Conservation (phyloP, 1,140 invertebrate genomes). For the Pogonomyrmex barbatus region DNA sequence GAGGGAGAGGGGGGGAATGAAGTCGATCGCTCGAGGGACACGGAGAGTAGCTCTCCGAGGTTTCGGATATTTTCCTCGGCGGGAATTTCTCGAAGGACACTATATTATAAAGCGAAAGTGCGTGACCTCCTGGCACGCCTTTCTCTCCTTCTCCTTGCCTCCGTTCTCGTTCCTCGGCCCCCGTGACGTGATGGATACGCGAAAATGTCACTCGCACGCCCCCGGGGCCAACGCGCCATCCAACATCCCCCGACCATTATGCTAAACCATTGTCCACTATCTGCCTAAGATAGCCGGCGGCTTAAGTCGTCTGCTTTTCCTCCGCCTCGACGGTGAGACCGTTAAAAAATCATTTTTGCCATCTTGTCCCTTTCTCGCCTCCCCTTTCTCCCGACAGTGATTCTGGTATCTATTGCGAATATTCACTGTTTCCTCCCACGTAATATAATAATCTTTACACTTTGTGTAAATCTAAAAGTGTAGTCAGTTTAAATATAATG, state of each 20-base stretch:
- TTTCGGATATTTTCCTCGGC: constrained; percentile 54
- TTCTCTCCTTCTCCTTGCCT: constrained; percentile 70
- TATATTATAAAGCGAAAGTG: constrained; percentile 82
- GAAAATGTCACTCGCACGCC: constrained; percentile 82
- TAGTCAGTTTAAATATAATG: background rate
- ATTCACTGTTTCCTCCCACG: background rate
- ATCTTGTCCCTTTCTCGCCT: constrained; percentile 29
- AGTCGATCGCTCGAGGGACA: constrained; percentile 49
- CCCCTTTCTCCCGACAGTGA: constrained; percentile 54
- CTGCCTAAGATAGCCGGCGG: constrained; percentile 83
- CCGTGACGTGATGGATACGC: constrained; percentile 82
- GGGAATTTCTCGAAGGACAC: constrained; percentile 63
- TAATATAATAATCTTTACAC: background rate
- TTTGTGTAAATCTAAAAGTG: background rate
- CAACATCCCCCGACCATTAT: constrained; percentile 82
- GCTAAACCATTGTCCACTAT: constrained; percentile 86
- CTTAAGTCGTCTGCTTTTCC: constrained; percentile 65
- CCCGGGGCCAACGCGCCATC: constrained; percentile 77
- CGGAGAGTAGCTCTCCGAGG: constrained; percentile 18
- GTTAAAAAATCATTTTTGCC: constrained; percentile 82
- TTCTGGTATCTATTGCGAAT: constrained; percentile 25
- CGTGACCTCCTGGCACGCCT: constrained; percentile 80
- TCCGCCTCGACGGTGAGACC: constrained; percentile 60
- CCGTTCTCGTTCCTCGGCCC: constrained; percentile 45
- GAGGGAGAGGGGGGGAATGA: background rate